These are phyloP conservation scores for Leptosomus discolor DNA, from an alignment of 2,113 vertebrate species.

Conservation along the genomic window DNA sequence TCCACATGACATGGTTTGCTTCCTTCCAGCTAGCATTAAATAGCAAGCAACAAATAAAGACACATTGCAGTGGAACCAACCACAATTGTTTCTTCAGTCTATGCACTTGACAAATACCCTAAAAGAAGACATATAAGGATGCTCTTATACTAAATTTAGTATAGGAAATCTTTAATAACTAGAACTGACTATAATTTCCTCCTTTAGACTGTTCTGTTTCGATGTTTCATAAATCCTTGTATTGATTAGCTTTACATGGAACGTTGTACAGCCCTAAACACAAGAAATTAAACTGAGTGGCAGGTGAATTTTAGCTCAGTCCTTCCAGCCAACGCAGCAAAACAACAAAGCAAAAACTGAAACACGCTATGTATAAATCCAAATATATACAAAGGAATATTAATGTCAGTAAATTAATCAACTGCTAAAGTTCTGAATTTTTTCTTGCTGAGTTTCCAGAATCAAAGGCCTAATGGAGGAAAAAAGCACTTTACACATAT, in stretches of 20 bases:
- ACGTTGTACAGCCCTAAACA: constrained; percentile 66
- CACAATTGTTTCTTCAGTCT: constrained; percentile 61
- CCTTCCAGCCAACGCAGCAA: constrained; percentile 41
- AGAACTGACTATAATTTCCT: constrained; percentile 74
- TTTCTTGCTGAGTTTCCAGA: constrained; percentile 3
- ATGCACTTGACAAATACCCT: constrained; percentile 63
- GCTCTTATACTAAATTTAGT: constrained; percentile 72
- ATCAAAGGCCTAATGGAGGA: neutral
- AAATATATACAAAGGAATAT: constrained; percentile 1
- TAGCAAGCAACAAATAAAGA: constrained; percentile 70
- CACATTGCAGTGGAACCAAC: constrained; percentile 50
- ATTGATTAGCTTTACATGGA: constrained; percentile 73
- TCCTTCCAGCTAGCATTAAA: constrained; percentile 53
- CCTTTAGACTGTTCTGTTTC: constrained; percentile 68
- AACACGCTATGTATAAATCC: neutral
- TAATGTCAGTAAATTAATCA: neutral
- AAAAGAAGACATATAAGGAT: constrained; percentile 73
- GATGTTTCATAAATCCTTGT: constrained; percentile 74
- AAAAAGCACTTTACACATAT: neutral
- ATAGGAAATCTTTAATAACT: constrained; percentile 78
- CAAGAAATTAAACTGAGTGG: constrained; percentile 74
- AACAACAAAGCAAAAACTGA: constrained; percentile 20
- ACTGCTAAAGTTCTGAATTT: neutral
- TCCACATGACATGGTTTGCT: neutral
- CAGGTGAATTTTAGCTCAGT: constrained; percentile 55